phyloP scores from a whole-genome alignment of 2,113 vertebrate species.

The Himantopus leucocephalus region DNA sequence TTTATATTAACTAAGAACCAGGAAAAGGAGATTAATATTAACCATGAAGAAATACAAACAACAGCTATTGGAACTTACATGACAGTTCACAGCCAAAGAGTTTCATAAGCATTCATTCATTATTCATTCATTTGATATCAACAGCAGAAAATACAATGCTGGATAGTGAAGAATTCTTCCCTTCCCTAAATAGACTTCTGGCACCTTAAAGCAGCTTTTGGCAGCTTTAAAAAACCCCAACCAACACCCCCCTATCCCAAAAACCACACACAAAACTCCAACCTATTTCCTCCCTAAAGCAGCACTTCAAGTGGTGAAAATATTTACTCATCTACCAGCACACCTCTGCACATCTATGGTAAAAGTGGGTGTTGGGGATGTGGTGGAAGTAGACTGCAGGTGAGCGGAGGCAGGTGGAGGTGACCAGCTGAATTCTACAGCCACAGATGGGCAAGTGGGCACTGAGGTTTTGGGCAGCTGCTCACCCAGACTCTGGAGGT shows the following conservation, averaged over 20 bases:
- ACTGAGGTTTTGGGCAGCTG: not conserved
- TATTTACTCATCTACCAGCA: not conserved
- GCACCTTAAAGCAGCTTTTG: not conserved
- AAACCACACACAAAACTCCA: accelerated
- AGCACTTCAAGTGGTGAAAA: not conserved
- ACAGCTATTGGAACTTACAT: not conserved
- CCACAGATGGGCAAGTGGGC: not conserved
- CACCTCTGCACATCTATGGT: not conserved
- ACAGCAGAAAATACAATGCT: not conserved
- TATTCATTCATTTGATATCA: not conserved
- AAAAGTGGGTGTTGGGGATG: not conserved
- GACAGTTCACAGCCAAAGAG: not conserved
- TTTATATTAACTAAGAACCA: not conserved
- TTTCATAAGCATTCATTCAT: not conserved
- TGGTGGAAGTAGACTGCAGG: not conserved
- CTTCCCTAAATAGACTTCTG: not conserved
- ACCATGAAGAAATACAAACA: not conserved
- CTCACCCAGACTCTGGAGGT: not conserved
- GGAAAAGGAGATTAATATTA: not conserved
- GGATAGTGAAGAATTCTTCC: not conserved
- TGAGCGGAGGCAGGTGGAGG: not conserved
- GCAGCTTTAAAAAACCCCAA: not conserved
- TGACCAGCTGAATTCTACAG: not conserved
- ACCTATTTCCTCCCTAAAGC: not conserved
- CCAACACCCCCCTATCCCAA: not conserved